Evolutionary conservation across 2,113 vertebrate genomes (phyloP), one percentile per base, ranked within the genome.

Genomic region (Oceanodroma tethys): DNA sequence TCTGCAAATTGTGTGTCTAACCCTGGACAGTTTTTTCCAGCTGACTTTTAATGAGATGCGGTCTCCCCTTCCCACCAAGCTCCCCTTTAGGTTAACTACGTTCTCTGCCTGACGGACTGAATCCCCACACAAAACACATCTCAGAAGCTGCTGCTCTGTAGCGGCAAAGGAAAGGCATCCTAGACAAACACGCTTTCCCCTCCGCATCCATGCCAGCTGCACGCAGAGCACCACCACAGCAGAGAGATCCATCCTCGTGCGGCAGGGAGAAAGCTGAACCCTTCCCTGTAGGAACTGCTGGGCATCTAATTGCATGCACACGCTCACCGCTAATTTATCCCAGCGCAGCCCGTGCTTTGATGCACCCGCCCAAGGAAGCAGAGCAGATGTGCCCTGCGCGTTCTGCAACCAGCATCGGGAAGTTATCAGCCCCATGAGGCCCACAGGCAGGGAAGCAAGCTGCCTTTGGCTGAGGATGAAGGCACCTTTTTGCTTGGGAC

Each of bases 391-490:
- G 62, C 20, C 21, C n/a, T 10, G 13, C 5, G 5, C 1, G 0
- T 42, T n/a, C 63, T 25, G 45, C 40, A n/a, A 1, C 7, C 63
- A 12, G 43, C 60, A 76, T 34, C 4, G 0, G 84, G 72, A 58
- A 72, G 47, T 43, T 71, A 72, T 76, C 80, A 22, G 16, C 40
- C 36, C 29, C 82, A 17, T 7, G 1, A 67, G 78, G 68, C 45
- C 75, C 9, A 1, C 36, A 36, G 87, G 66, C 90, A 79, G 65
- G 56, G 52, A 36, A 66, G 23, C 0, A 0, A 62, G 53, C 5
- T 78, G 55, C 48, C 30, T 93, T 91, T 84, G 91, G 90, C 87
- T 82, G 60, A 53, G 60, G 89, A 95, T 85, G 79, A 92, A 96
- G 92, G 90, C 67, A 86, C 34, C 58, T 70, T 58, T 17, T 55